Base-by-base conservation (phyloP, 2,113 vertebrate species). In the Triplophysa siluroides region DNA sequence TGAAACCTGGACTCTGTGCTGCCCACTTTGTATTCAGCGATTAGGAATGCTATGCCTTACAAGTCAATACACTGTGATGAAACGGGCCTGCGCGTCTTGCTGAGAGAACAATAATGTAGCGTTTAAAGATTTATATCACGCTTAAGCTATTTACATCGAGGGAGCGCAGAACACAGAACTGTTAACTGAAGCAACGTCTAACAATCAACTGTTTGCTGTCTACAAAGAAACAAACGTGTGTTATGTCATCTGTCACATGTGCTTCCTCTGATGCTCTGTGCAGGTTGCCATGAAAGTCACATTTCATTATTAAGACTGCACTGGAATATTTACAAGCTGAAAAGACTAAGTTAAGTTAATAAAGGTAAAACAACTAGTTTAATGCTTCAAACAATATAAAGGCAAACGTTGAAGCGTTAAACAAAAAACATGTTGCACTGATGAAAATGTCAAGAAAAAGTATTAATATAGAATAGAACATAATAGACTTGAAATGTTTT, bases 81-180 rank as follows among this genome's bases (percentile, higher is more conserved):
- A 77, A 77, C 62, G 1, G n/a, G 47, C 45, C n/a, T 21, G 54
- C 21, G 74, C 18, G 18, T 65, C 75, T 38, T 65, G 75, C 75
- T 77, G 61, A 33, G 41, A 52, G 61, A 76, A 76, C 74, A 64
- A 65, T 77, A 77, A 77, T 16, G 45, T 65, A 38, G 61, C 64
- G 61, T 54, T 77, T 19, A 66, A 77, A 77, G 62, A 77, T 65
- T 16, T 50, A 29, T 54, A 65, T 77, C 26, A 9, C 61, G 12
- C 23, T n/a, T 52, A 4, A 41, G 47, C 61, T 64, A n/a, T 76
- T 64, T 14, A 14, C 16, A 45, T 23, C 38, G 5, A 45, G 38
- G 23, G 73, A 26, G 73, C 62, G 1, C 16, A 50, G 58, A 64
- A 13, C 23, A 14, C 23, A 10, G 8, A 54, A 54, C 33, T 45